Base-by-base conservation (phyloP, 2,797 vertebrate species). In the Danio kyathit region DNA sequence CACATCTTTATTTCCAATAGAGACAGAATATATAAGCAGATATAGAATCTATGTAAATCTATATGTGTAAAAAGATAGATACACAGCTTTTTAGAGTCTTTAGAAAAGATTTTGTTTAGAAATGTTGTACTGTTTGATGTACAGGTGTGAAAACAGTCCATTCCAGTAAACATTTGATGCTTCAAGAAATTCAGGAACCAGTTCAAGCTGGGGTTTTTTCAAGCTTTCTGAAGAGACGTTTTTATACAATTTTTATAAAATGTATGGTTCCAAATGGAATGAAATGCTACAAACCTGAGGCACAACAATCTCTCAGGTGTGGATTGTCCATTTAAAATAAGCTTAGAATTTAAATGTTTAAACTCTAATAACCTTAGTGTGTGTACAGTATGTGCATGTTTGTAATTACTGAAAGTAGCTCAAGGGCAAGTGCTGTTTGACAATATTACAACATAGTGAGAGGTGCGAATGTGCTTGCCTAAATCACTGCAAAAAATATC, bases 391-490 rank as follows among this genome's bases (percentile, higher is more conserved):
- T 77, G 41, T 48, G 43, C 64, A 17, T 40, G 19, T 59, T 69
- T 60, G n/a, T 64, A 49, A 13, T 59, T 78, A 44, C 21, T 40
- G 65, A 69, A 60, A 69, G 21, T 63, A 5, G 65, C 54, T 78
- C 5, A 10, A 49, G 54, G 65, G 54, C 54, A 49, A 38, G 7
- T 17, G 21, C 12, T 66, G 9, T 57, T 57, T 48, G 17, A 16
- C 65, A 48, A 44, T 12, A 14, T 78, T 41, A 66, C 41, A 46
- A 7, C 64, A n/a, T 59, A 40, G 16, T 61, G 19, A 38, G 7
- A 49, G 54, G 16, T 67, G 14, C 19, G 5, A 29, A 29, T 8
- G 11, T 48, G 52, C 16, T 40, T 48, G 11, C 44, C 11, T 63
- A 40, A 79, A 63, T 63, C 14, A 19, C 7, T 79, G 56, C n/a